Percentiles rank a stretch among this genome's conserved stretches.
phyloP scores from a whole-genome alignment of 1,140 invertebrate species.

The Eriocheir sinensis region DNA sequence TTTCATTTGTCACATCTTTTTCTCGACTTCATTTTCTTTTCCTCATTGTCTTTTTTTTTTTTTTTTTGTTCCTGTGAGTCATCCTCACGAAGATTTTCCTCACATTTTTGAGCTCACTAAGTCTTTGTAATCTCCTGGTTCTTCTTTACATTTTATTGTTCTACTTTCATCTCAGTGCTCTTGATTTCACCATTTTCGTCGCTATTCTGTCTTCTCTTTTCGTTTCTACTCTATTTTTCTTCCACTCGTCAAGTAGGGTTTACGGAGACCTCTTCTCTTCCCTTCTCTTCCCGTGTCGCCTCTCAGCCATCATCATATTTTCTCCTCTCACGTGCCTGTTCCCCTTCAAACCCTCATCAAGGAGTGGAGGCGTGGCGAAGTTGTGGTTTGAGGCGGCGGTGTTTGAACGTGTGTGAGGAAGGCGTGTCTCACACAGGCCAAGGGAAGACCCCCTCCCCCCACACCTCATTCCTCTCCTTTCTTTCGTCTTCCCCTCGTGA shows the following conservation, averaged over 20 bases:
- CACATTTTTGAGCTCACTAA: neutral
- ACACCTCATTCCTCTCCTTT: neutral
- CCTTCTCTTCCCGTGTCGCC: neutral
- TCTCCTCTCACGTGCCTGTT: neutral
- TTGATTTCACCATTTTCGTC: neutral
- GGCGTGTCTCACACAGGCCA: slow-evolving; percentile 10
- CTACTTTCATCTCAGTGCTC: too few relatives aligned
- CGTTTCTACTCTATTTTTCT: neutral
- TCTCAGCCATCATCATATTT: neutral
- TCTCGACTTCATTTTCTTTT: neutral
- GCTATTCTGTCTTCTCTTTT: neutral
- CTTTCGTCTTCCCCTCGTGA: neutral
- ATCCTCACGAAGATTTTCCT: too few relatives aligned
- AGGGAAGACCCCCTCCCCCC: neutral
- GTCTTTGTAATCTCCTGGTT: neutral
- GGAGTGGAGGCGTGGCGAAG: neutral
- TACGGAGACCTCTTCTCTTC: neutral
- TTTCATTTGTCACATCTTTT: neutral
- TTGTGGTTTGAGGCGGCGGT: neutral
- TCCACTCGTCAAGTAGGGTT: too few relatives aligned
- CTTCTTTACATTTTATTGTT: too few relatives aligned
- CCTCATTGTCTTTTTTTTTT: neutral
- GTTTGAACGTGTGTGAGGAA: neutral
- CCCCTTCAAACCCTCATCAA: neutral
- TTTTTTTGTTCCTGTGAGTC: neutral